Evolutionary conservation across 2,888 invertebrate genomes (phyloP), one percentile per base, ranked within the genome.

Genomic region (Periphyllus acericola): DNA sequence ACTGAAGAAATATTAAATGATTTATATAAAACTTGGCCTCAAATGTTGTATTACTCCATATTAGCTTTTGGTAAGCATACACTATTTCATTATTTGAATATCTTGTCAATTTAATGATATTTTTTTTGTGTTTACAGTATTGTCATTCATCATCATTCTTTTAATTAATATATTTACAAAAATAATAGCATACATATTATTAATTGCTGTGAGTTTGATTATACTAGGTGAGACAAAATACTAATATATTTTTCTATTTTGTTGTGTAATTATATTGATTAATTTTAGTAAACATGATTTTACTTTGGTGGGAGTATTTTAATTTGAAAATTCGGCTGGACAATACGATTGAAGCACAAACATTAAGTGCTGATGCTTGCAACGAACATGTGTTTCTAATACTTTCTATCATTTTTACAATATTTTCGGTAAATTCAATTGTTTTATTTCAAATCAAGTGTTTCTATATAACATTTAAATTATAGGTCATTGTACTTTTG

Each of bases 1-100:
- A 94, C 97, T 90, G 96, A 97, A 92, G 96, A 97, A 92, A 94
- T 97, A 91, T 92, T 98, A 66, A 95, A 95, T 82, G 98, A 98
- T 92, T 93, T 98, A 14, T 97, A 97, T 91, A 94, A 95, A 89
- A 96, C 96, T 71, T 97, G 97, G 97, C 95, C 94, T 91, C 95
- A 96, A 91, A 96, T 98, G 92, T 93, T 96, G 82, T 94, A 94
- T 66, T 94, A 98, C 90, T 95, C 96, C 85, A 94, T 95, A 89
- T 92, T 97, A 89, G 94, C 97, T 89, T 94, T 98, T 91, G 94
- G 97, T 97, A 94, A 93, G 93, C n/a, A 68, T 66, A 8, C n/a
- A 75, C 4, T 4, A 75, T 74, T 74, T 75, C 36, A 74, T 34
- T 29, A 52, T 29, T 19, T 46, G 52, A 25, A 8, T 29, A 75